These are phyloP conservation scores for Aleiodes alternator DNA, from an alignment of 2,888 invertebrate species.

Conservation along the genomic window DNA sequence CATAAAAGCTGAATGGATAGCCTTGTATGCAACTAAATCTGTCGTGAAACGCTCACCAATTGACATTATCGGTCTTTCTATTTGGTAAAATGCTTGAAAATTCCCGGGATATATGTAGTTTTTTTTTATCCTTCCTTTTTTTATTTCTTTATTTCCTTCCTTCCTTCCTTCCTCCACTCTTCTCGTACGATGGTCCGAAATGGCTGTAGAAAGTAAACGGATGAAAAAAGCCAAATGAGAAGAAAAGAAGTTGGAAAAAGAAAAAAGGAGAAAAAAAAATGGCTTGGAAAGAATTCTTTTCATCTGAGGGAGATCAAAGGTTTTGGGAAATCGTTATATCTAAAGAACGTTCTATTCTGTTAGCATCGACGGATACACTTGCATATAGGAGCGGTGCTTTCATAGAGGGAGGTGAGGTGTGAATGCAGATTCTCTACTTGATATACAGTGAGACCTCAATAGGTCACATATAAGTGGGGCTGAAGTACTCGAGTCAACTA, in stretches of 20 bases:
- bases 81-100: no score
- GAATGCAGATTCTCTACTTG: slow-evolving; percentile 41
- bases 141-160: no score
- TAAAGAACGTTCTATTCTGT: slow-evolving; percentile 40
- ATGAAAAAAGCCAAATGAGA: slow-evolving; percentile 23
- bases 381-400: not conserved
- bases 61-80: no score
- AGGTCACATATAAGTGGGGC: slow-evolving; percentile 49
- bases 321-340: slow-evolving; percentile 33
- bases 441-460: slow-evolving; percentile 44
- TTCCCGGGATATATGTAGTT: no score
- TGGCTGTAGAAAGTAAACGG: slow-evolving; percentile 17
- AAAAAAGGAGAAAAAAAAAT: not conserved
- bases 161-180: no score
- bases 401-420: slow-evolving; percentile 28
- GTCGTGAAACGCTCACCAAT: no score
- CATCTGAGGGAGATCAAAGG: slow-evolving; percentile 37
- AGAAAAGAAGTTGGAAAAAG: slow-evolving; percentile 36
- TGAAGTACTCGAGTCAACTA: slow-evolving; percentile 45
- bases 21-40: no score
- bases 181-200: no score
- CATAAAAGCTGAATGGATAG: no score
- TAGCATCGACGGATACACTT: slow-evolving; percentile 32
- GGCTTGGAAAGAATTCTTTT: slow-evolving; percentile 9
- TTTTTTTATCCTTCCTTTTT: no score